phyloP scores from a whole-genome alignment of 2,888 invertebrate species.

The Eugnorisma glareosa region DNA sequence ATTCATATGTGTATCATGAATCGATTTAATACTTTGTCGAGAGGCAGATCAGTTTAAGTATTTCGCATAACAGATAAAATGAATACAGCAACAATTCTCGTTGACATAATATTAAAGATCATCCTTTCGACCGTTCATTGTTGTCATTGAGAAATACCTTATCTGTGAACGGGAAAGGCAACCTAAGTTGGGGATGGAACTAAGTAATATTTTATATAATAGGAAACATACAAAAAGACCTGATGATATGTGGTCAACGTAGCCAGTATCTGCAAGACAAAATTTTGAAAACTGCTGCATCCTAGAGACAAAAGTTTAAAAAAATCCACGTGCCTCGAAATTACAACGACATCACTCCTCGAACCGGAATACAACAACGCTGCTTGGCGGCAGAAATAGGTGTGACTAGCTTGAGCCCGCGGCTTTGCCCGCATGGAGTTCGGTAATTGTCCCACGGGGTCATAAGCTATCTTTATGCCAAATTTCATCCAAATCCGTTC shows the following conservation, averaged over 20 bases:
- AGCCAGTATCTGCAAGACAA: neutral
- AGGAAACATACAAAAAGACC: neutral
- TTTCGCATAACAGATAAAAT: conserved; percentile 1
- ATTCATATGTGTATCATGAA: conserved; percentile 34
- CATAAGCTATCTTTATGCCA: too few species aligned
- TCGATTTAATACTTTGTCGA: conserved; percentile 9
- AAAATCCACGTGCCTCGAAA: neutral
- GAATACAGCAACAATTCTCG: neutral
- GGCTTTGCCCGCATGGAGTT: too few species aligned
- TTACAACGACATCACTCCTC: neutral
- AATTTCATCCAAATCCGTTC: too few species aligned
- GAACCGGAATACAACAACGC: too few species aligned
- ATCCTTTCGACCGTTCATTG: neutral
- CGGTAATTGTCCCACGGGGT: too few species aligned
- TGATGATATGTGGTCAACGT: neutral
- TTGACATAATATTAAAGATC: neutral
- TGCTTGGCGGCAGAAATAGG: too few species aligned
- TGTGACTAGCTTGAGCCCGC: too few species aligned
- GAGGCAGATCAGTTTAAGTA: neutral
- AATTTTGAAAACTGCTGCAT: neutral
- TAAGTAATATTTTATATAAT: neutral
- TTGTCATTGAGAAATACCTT: neutral
- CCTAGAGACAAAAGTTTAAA: neutral
- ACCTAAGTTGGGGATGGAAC: neutral
- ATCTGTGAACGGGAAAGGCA: neutral